Base-by-base conservation (phyloP, 1,140 invertebrate species). In the Halyomorpha halys region DNA sequence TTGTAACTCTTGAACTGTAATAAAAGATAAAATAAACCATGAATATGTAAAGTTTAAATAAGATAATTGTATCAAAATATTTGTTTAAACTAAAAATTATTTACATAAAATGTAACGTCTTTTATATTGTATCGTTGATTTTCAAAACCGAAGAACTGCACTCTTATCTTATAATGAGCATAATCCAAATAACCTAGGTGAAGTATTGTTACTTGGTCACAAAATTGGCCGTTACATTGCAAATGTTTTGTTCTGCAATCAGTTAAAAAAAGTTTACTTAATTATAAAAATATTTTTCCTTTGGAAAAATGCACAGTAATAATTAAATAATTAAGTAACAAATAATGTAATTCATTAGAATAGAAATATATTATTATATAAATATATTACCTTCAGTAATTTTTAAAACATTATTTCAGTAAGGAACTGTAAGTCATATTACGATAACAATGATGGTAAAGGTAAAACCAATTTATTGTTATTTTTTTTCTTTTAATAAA, bases 1-100 rank as follows among this genome's bases (percentile, higher is more conserved):
- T 96, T 97, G 76, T 95, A 97, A 14, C 87, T 94, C 75, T 94
- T 94, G 73, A 97, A 96, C 93, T 97, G 80, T 66, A 84, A 85
- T 72, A 64, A 71, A 70, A 75, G 72, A 67, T 65, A 56, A 64
- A 56, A 44, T n/a, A 60, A 59, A 18, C 13, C 61, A 64, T 18
- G 59, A 63, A 54, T 49, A 44, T 66, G 21, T 51, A 34, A 45
- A 15, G 13, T 59, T 45, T 44, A 16, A 66, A 30, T 30, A 39
- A 39, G 1, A 6, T 39, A 39, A 30, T 39, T 39, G 4, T 1
- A 11, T 9, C 1, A 39, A 13, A 6, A 11, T 39, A 39, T 39
- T 39, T 39, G 1, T 39, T 59, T 25, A 9, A 18, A 49, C 16
- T 23, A 27, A 6, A 61, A 65, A 21, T 30, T 76, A 87, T 90